Percentiles rank a stretch among this genome's conserved stretches.
phyloP scores from a whole-genome alignment of 2,888 invertebrate species.

The Acanthosepion esculentum region DNA sequence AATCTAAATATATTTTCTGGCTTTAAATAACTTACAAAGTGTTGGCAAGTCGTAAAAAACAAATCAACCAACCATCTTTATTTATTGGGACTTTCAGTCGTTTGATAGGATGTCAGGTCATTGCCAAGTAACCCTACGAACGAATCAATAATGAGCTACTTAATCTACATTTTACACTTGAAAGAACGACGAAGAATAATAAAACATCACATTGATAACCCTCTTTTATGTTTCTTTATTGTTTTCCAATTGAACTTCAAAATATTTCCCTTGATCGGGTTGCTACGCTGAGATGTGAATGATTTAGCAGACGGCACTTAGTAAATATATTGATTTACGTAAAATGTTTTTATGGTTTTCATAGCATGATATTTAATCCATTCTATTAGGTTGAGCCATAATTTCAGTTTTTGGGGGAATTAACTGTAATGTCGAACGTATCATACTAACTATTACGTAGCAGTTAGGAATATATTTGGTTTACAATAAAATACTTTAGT shows the following conservation, averaged over 20 bases:
- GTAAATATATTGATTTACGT: neutral
- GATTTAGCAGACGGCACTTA: too few species aligned
- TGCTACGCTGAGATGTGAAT: neutral
- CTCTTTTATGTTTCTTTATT: neutral
- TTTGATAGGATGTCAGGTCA: too few species aligned
- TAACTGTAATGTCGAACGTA: too few species aligned
- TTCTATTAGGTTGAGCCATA: neutral
- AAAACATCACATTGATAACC: neutral
- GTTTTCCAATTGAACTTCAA: neutral
- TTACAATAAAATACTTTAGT: too few species aligned
- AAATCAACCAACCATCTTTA: too few species aligned
- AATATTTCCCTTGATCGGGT: neutral
- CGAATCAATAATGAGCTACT: neutral
- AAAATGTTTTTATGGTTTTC: neutral
- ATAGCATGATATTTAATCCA: neutral
- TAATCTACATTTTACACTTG: neutral
- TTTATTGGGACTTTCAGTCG: too few species aligned
- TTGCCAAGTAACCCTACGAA: neutral
- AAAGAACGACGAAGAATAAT: neutral
- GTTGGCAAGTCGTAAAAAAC: too few species aligned
- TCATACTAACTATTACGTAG: too few species aligned
- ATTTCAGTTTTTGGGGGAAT: too few species aligned
- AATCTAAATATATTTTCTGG: too few species aligned
- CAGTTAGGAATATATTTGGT: too few species aligned
- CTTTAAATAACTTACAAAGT: too few species aligned